Conservation (phyloP, 2,888 invertebrate genomes). For the Tromatobia lineatoria region DNA sequence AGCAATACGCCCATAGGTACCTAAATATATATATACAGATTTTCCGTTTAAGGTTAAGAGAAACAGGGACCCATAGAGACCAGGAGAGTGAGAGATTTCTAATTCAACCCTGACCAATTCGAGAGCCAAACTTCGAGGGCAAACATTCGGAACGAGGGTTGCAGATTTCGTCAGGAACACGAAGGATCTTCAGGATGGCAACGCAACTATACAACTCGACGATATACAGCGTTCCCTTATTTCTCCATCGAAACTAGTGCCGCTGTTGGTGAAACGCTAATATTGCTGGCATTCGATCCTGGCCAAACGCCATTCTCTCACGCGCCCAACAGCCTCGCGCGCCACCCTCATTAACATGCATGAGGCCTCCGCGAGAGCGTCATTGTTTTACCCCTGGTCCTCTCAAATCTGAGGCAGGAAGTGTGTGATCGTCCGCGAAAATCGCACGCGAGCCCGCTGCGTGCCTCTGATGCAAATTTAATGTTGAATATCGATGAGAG, state of each 20-base stretch:
- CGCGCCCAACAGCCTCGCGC: slow-evolving; percentile 59
- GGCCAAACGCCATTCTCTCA: slow-evolving; percentile 69
- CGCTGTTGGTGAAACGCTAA: slow-evolving; percentile 60
- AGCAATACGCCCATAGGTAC: too few species aligned
- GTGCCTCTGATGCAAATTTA: slow-evolving; percentile 80
- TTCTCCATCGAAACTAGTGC: slow-evolving; percentile 73
- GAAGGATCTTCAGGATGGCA: slow-evolving; percentile 44
- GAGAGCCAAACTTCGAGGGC: slow-evolving; percentile 36
- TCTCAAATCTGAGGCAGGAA: slow-evolving; percentile 78
- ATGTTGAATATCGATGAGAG: slow-evolving; percentile 78
- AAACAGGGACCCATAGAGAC: not conserved
- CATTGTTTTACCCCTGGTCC: slow-evolving; percentile 83
- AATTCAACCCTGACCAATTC: slow-evolving; percentile 45
- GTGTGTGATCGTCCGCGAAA: slow-evolving; percentile 71
- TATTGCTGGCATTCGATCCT: slow-evolving; percentile 75
- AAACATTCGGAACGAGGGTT: slow-evolving; percentile 37
- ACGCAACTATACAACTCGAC: slow-evolving; percentile 15
- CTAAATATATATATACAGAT: too few species aligned
- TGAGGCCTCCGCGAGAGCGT: slow-evolving; percentile 82
- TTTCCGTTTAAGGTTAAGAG: not conserved
- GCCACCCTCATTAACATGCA: slow-evolving; percentile 84
- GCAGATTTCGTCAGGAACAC: slow-evolving; percentile 8
- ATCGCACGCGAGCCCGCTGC: slow-evolving; percentile 70
- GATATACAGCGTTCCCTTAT: slow-evolving; percentile 30
- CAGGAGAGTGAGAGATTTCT: not conserved